Percentiles rank a stretch among this genome's conserved stretches.
phyloP scores from a whole-genome alignment of 2,888 invertebrate species.

The Cryptus armator region DNA sequence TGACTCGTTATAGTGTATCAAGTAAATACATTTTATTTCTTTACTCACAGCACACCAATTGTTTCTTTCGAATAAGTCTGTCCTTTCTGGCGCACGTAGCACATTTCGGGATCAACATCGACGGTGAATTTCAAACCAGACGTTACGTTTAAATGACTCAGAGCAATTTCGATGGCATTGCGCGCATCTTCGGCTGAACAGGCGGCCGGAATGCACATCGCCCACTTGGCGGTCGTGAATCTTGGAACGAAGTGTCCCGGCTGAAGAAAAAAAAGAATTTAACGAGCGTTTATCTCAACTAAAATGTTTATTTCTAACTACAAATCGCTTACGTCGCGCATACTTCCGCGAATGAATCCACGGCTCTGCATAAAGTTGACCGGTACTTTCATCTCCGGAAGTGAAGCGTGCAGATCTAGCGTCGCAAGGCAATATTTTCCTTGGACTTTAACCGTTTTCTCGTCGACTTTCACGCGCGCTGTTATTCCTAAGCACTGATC shows the following conservation, averaged over 20 bases:
- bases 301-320: constrained; percentile 1
- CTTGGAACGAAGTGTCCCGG: constrained; percentile 91
- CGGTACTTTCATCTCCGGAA: constrained; percentile 87
- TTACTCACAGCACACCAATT: constrained; percentile 85
- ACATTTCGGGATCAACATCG: constrained; percentile 87
- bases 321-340: constrained; percentile 87
- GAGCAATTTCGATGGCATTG: constrained; percentile 87
- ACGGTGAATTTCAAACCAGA: constrained; percentile 87
- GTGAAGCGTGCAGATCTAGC: constrained; percentile 88
- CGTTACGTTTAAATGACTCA: constrained; percentile 88
- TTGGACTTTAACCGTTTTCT: constrained; percentile 88
- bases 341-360: constrained; percentile 88
- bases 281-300: neutral
- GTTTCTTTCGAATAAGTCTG: constrained; percentile 84
- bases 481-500: constrained; percentile 88
- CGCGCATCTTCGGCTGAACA: constrained; percentile 88
- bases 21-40: neutral
- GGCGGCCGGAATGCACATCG: constrained; percentile 89
- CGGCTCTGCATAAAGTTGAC: constrained; percentile 89
- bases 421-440: constrained; percentile 90
- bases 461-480: constrained; percentile 87
- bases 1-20: neutral
- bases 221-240: constrained; percentile 91
- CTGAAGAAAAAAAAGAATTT: constrained; percentile 84
- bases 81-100: constrained; percentile 86